Percentiles rank a stretch among this genome's conserved stretches.
Evolutionary conservation across 92 coral and sea anemone genomes (phyloP).

Genomic region (Nematostella vectensis): DNA sequence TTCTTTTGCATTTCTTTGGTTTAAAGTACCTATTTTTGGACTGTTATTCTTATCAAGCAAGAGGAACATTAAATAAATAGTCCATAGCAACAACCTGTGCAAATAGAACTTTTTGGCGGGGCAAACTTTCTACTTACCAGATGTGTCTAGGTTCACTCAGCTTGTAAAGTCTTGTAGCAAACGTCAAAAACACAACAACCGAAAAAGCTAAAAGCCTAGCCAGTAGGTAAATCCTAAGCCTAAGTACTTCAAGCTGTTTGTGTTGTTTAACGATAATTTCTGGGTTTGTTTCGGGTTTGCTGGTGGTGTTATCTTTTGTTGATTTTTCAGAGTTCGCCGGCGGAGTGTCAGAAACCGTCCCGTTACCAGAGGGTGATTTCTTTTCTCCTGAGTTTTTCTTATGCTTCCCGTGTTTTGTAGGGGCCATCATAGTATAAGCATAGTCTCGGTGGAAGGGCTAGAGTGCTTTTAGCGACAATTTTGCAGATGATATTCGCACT

Average conservation of each 20-base stretch:
- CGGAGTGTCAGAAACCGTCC: background rate
- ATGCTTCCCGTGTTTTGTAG: background rate
- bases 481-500: no score
- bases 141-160: conserved; percentile 76
- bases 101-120: background rate
- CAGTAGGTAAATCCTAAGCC: conserved; percentile 12
- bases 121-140: conserved; percentile 56
- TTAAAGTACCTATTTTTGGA: no score
- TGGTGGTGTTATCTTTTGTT: background rate
- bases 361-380: background rate
- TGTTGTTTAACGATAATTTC: background rate
- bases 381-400: background rate
- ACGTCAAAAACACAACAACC: conserved; percentile 46
- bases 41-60: no score
- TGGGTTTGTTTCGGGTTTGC: background rate
- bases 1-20: no score
- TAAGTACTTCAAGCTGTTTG: background rate
- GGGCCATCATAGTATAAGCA: conserved; percentile 1
- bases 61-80: no score
- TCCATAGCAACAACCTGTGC: no score
- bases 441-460: no score
- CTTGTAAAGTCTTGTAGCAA: conserved; percentile 69
- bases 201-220: conserved; percentile 51
- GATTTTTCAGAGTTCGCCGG: background rate
- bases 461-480: no score